phyloP scores from a whole-genome alignment of 2,797 vertebrate genomes.

The Amazona ochrocephala region DNA sequence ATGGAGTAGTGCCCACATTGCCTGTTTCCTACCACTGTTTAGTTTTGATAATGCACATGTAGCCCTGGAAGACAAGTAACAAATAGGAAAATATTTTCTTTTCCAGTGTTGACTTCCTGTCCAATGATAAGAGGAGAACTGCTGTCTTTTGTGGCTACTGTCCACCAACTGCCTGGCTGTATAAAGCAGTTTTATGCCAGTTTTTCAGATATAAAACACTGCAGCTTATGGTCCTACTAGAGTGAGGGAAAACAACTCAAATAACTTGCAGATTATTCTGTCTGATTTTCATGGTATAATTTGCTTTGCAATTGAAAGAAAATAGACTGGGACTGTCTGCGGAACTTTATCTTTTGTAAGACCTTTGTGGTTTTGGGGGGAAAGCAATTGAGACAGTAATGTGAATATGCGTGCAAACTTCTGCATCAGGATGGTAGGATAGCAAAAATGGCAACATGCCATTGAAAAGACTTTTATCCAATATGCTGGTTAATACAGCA shows the following conservation, averaged over 20 bases:
- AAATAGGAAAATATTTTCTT: neutral
- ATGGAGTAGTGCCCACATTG: neutral
- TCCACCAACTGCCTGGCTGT: neutral
- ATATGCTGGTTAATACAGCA: neutral
- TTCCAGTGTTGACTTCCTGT: neutral
- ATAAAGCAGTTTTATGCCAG: neutral
- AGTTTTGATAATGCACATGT: neutral
- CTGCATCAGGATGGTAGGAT: constrained; percentile 12
- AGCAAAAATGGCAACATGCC: constrained; percentile 19
- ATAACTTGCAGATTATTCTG: neutral
- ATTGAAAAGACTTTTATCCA: neutral
- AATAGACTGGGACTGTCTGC: neutral
- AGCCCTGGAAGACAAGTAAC: neutral
- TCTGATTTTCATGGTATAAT: neutral
- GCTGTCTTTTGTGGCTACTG: neutral
- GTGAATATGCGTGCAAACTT: neutral
- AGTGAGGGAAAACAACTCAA: neutral
- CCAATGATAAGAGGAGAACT: fast-evolving
- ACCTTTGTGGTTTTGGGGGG: fast-evolving
- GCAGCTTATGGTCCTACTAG: neutral
- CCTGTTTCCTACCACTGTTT: neutral
- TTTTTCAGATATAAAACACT: neutral
- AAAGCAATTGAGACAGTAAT: neutral
- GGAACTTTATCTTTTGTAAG: neutral
- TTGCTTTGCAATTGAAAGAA: neutral